These are phyloP conservation scores for Chelon auratus DNA, from an alignment of 2,797 vertebrate genomes.

Conservation along the genomic window DNA sequence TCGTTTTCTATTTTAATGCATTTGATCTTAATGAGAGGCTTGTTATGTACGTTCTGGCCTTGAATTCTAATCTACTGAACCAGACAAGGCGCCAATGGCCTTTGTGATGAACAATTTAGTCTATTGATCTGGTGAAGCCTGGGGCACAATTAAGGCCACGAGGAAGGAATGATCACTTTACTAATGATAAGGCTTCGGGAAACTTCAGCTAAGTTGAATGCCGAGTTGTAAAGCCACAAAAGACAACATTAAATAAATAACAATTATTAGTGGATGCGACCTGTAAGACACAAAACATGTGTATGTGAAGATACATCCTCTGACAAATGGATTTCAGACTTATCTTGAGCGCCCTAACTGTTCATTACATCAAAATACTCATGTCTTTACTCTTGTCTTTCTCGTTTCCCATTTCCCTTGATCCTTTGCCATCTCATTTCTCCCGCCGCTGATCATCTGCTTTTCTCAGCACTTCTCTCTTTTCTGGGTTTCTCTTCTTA, in stretches of 20 bases:
- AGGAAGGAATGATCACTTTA: conserved; percentile 38
- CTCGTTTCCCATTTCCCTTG: conserved; percentile 6
- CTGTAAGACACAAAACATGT: background rate
- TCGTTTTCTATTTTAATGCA: conserved; percentile 33
- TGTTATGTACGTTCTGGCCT: conserved; percentile 13
- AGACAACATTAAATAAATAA: background rate
- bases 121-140: conserved; percentile 50
- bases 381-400: background rate
- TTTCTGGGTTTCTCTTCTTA: conserved; percentile 11
- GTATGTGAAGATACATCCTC: background rate
- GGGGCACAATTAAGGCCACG: conserved; percentile 44
- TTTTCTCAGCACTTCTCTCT: conserved; percentile 28
- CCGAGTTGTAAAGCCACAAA: background rate
- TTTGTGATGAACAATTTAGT: conserved; percentile 57
- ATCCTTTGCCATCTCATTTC: conserved; percentile 11
- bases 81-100: conserved; percentile 30
- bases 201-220: conserved; percentile 26
- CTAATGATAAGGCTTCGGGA: conserved; percentile 32
- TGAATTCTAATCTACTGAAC: conserved; percentile 40
- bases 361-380: background rate
- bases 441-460: background rate
- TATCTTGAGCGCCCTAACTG: background rate
- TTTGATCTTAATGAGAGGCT: conserved; percentile 47
- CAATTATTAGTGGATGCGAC: background rate
- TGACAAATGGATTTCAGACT: background rate